phyloP scores from a whole-genome alignment of 2,113 vertebrate genomes.

The Tonatia bakeri region DNA sequence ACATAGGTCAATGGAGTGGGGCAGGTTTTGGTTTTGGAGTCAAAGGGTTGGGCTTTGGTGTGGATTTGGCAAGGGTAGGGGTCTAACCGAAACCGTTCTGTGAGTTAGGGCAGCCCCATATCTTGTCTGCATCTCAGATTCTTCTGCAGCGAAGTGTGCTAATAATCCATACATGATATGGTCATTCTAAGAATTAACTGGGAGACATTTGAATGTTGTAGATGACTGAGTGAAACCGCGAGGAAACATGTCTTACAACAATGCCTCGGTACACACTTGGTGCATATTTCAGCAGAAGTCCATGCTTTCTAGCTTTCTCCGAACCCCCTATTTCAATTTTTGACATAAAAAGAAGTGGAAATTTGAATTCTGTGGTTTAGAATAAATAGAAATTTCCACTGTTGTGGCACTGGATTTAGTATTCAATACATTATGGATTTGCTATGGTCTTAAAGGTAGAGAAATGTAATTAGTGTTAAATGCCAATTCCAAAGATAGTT shows the following conservation, averaged over 20 bases:
- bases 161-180: background rate
- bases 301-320: background rate
- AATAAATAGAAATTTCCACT: background rate
- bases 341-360: background rate
- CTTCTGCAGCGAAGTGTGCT: background rate
- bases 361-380: background rate
- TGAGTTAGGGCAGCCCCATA: background rate
- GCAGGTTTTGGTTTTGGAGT: background rate
- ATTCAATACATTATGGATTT: constrained; percentile 4
- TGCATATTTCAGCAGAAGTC: background rate
- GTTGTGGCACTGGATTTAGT: background rate
- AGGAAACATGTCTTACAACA: background rate
- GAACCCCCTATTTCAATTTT: background rate
- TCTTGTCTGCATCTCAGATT: background rate
- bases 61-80: background rate
- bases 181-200: background rate
- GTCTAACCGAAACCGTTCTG: background rate
- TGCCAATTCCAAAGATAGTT: background rate
- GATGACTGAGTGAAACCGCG: background rate
- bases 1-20: background rate
- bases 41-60: background rate
- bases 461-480: background rate
- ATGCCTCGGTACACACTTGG: background rate
- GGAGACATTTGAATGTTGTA: background rate
- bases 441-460: background rate